Percentiles rank a stretch among this genome's conserved stretches.
phyloP scores from a whole-genome alignment of 92 coral and sea anemone species.

The Scolanthus callimorphus region DNA sequence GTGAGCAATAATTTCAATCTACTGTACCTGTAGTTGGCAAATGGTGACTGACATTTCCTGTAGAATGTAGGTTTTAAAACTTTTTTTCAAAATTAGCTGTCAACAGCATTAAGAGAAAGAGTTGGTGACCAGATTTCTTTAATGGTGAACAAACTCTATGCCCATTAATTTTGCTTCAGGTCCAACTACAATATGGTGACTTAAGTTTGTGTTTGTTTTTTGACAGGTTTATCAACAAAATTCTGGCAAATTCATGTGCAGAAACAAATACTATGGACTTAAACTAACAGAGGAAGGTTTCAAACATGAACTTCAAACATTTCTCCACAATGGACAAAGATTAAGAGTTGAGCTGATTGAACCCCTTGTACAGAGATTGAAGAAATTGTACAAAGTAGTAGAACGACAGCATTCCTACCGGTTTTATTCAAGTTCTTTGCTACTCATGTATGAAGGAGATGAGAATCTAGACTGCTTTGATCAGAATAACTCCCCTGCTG shows the following conservation, averaged over 20 bases:
- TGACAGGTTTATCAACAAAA: conserved; percentile 75
- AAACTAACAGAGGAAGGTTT: conserved; percentile 82
- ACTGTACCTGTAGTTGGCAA: no score
- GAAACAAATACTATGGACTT: conserved; percentile 73
- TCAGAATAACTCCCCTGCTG: conserved; percentile 10
- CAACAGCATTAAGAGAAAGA: no score
- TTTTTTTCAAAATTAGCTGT: no score
- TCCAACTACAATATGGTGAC: no score
- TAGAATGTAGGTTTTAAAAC: no score
- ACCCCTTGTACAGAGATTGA: conserved; percentile 65
- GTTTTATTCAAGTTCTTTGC: conserved; percentile 89
- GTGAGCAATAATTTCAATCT: no score
- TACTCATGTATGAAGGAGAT: conserved; percentile 91
- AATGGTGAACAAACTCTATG: no score
- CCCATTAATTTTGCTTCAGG: no score
- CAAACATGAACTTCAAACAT: conserved; percentile 65
- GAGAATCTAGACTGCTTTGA: conserved; percentile 3
- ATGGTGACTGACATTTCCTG: no score
- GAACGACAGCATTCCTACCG: conserved; percentile 85
- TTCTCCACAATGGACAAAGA: conserved; percentile 77
- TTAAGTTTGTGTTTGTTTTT: no score
- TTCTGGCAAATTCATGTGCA: conserved; percentile 66
- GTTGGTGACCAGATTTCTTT: no score
- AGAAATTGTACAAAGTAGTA: conserved; percentile 64
- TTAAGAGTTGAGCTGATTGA: conserved; percentile 71